A percentile compares a stretch with the other conserved stretches of the same genome.
These are phyloP conservation scores for Anolis apletophallus DNA, from an alignment of 2,797 vertebrate genomes.

Conservation along the genomic window DNA sequence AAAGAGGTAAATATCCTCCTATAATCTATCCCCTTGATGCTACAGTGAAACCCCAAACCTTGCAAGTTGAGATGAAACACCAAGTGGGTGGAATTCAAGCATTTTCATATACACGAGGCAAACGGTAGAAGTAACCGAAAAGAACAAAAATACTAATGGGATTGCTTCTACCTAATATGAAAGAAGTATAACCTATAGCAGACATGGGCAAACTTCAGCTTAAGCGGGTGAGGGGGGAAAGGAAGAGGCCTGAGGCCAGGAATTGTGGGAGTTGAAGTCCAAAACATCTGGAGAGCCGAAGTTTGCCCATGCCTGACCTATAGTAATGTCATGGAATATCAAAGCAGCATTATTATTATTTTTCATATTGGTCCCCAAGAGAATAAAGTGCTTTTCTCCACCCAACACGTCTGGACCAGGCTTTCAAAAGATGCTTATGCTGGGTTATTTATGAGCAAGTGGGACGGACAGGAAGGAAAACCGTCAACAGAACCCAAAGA, in stretches of 20 bases:
- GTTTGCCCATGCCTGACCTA: background rate
- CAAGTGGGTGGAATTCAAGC: background rate
- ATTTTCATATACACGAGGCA: background rate
- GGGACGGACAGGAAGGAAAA: background rate
- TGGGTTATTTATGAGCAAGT: conserved; percentile 51
- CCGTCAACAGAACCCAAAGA: conserved; percentile 46
- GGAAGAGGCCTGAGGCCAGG: too few species aligned
- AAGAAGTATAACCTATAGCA: conserved; percentile 32
- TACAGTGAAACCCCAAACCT: background rate
- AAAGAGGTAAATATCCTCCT: background rate
- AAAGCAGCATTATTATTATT: conserved; percentile 42
- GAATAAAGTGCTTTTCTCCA: conserved; percentile 68
- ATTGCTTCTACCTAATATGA: background rate
- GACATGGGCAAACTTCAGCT: background rate
- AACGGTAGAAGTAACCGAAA: background rate
- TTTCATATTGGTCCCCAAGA: conserved; percentile 65
- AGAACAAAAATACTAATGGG: conserved; percentile 12
- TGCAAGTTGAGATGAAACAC: background rate
- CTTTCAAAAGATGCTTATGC: conserved; percentile 39
- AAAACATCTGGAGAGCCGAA: too few species aligned
- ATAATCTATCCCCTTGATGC: too few species aligned
- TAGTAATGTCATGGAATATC: conserved; percentile 52
- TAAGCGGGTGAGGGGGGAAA: too few species aligned
- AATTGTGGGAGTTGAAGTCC: too few species aligned
- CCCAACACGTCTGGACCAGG: conserved; percentile 48